Evolutionary conservation across 1,140 invertebrate genomes (phyloP).

Genomic region (Drosophila sproati): DNA sequence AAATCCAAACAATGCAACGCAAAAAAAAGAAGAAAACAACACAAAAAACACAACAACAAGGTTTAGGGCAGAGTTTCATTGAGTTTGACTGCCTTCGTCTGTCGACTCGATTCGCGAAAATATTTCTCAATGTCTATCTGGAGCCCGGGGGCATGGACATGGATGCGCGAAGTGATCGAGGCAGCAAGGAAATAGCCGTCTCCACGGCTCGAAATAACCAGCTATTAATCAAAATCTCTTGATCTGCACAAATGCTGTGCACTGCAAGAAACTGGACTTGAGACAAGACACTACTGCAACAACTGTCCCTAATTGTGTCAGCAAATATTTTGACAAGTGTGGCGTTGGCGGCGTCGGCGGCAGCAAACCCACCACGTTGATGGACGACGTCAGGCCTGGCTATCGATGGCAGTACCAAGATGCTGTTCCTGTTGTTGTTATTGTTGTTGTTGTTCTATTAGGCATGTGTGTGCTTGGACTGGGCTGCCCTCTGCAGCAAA

Average conservation of each 20-base stretch:
- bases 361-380: slow-evolving; percentile 69
- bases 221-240: slow-evolving; percentile 83
- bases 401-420: slow-evolving; percentile 47
- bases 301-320: slow-evolving; percentile 50
- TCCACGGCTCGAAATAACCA: slow-evolving; percentile 56
- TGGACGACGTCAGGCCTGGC: slow-evolving; percentile 44
- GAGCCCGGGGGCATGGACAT: slow-evolving; percentile 58
- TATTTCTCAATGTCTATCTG: slow-evolving; percentile 78
- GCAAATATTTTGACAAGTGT: slow-evolving; percentile 57
- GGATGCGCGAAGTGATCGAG: slow-evolving; percentile 3
- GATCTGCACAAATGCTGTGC: slow-evolving; percentile 69
- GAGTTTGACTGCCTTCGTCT: slow-evolving; percentile 68
- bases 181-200: slow-evolving; percentile 33
- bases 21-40: not conserved
- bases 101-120: slow-evolving; percentile 77
- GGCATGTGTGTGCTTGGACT: slow-evolving; percentile 26
- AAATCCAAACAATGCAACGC: slow-evolving; percentile 24
- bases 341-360: slow-evolving; percentile 47
- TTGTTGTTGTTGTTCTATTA: slow-evolving; percentile 13
- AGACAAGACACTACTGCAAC: not conserved
- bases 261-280: slow-evolving; percentile 56
- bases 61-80: slow-evolving; percentile 57
- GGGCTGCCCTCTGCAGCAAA: slow-evolving; percentile 26
- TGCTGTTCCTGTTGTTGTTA: slow-evolving; percentile 3
- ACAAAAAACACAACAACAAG: not conserved